Base-by-base conservation (phyloP, 2,113 vertebrate species). In the Macheiramphus alcinus region DNA sequence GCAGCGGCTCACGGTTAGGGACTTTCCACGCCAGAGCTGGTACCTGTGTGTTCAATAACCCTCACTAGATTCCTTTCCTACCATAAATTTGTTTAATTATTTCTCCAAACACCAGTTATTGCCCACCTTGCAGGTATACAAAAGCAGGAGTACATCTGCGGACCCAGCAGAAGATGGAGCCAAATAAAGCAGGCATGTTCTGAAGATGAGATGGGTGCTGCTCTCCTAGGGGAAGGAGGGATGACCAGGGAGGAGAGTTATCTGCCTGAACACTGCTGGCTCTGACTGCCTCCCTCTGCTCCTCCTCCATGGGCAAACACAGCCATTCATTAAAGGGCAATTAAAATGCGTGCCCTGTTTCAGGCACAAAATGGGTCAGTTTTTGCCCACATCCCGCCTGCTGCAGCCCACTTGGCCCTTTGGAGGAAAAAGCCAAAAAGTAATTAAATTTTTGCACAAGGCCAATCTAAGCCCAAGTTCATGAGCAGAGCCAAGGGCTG, bases 201-300 rank as follows among this genome's bases (percentile, higher is more conserved):
- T 10, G 38, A 32, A 55, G 59, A 10, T 0, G 4, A 67, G 61
- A 32, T 23, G 20, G 7, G 56, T 0, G 2, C 50, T 47, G 38
- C 48, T 70, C 10, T 70, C 32, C 32, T 2, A 2, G 10, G 32
- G 17, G 38, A 45, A 53, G 45, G 45, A 36, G n/a, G 45, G 22
- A 32, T 67, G 40, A 7, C n/a, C 47, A 48, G 40, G 47, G 53
- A 56, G 11, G 19, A 43, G 32, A 4, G 1, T 26, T 53, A 26
- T 17, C 48, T 58, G n/a, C 26, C 31, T 10, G 8, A 38, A 58
- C 17, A 6, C 10, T 16, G 32, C 62, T 27, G 74, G 19, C 53
- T 63, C 48, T 1, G 0, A 7, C 42, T 32, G 23, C 34, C 12
- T 23, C 43, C 23, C 48, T 52, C 50, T 52, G 43, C 62, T 36